phyloP scores from a whole-genome alignment of 2,113 vertebrate genomes.

The Bambusicola thoracicus region DNA sequence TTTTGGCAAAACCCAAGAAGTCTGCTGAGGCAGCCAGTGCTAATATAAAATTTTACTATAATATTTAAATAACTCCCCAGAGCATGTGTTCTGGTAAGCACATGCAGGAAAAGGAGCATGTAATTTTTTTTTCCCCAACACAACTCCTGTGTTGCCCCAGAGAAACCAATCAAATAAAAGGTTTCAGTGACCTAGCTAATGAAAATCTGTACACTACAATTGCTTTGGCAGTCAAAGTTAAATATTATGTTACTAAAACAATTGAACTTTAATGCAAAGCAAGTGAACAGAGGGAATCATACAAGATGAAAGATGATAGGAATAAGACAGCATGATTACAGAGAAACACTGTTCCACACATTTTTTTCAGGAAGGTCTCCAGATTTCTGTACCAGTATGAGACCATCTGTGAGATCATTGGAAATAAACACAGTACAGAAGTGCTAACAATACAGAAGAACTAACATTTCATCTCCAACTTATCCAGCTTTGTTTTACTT shows the following conservation, averaged over 20 bases:
- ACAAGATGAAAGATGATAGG: not conserved
- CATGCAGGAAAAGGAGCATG: not conserved
- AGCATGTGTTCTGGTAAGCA: not conserved
- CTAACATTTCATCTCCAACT: not conserved
- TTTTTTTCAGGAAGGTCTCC: not conserved
- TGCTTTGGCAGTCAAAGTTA: conserved; percentile 27
- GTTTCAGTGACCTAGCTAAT: conserved; percentile 13
- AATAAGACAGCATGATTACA: not conserved
- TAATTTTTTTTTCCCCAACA: not conserved
- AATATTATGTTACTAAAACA: conserved; percentile 33
- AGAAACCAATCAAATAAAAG: conserved; percentile 38
- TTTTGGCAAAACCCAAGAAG: conserved; percentile 22
- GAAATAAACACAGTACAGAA: not conserved
- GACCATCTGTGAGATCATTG: not conserved
- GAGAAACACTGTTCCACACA: not conserved
- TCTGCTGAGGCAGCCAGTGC: conserved; percentile 41
- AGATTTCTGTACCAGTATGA: not conserved
- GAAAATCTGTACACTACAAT: conserved; percentile 3
- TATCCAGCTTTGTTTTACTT: not conserved
- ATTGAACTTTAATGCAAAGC: not conserved
- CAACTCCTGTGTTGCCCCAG: not conserved
- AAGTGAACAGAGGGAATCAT: not conserved
- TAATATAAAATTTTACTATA: conserved; percentile 40
- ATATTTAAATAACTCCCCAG: not conserved
- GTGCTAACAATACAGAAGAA: too few relatives aligned